Conservation (phyloP, 2,888 invertebrate species). For the Proisotoma minuta region DNA sequence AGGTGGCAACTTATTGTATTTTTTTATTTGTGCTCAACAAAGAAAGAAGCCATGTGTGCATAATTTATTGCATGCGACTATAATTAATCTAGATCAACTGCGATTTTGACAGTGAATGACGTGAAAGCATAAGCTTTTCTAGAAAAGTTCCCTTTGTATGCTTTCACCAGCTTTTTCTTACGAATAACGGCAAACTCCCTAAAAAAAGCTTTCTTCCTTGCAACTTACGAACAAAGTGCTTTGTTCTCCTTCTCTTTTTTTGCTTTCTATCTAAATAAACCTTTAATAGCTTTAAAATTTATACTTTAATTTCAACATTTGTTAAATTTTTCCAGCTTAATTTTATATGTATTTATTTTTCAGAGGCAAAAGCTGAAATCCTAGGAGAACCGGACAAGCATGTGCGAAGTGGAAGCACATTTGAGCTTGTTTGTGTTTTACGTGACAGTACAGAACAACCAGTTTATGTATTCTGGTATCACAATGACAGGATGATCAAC, state of each 20-base stretch:
- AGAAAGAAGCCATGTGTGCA: slow-evolving; percentile 21
- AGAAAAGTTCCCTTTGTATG: neutral
- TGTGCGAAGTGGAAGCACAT: slow-evolving; percentile 77
- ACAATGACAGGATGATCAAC: slow-evolving; percentile 78
- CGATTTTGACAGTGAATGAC: slow-evolving; percentile 21
- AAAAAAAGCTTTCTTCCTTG: neutral
- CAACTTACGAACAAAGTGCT: neutral
- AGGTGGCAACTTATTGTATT: slow-evolving; percentile 8
- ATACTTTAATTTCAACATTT: too few species aligned
- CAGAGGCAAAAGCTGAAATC: slow-evolving; percentile 83
- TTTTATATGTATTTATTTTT: slow-evolving; percentile 47
- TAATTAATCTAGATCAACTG: slow-evolving; percentile 36
- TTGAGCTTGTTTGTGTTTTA: slow-evolving; percentile 74
- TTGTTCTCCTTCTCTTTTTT: neutral
- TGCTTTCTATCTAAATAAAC: neutral
- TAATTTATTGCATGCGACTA: slow-evolving; percentile 24
- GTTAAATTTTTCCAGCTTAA: neutral
- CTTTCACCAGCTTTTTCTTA: neutral
- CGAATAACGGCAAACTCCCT: too few species aligned
- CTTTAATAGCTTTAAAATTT: too few species aligned
- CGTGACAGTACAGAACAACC: slow-evolving; percentile 79
- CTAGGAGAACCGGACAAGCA: slow-evolving; percentile 80
- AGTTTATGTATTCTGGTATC: slow-evolving; percentile 79
- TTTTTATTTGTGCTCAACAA: slow-evolving; percentile 8
- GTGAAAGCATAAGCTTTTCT: slow-evolving; percentile 4